Conservation (phyloP, 1,140 invertebrate genomes). For the Drosophila bipectinata region DNA sequence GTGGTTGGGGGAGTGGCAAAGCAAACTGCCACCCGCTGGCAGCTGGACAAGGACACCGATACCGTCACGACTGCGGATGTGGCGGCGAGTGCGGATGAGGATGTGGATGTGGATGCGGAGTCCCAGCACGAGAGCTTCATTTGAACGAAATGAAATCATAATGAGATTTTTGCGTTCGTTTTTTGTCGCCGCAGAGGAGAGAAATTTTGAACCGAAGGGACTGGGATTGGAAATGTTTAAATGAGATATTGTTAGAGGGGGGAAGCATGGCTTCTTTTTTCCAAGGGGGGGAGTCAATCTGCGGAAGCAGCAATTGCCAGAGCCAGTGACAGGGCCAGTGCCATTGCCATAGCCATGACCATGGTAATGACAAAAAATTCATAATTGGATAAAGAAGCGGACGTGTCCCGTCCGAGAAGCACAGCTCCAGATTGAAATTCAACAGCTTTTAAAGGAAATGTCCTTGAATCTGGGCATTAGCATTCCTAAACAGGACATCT, state of each 20-base stretch:
- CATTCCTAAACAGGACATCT: constrained; percentile 6
- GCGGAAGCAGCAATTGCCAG: constrained; percentile 37
- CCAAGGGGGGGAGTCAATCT: constrained; percentile 7
- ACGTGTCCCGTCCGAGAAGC: constrained; percentile 44
- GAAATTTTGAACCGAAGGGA: background rate
- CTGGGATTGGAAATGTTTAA: background rate
- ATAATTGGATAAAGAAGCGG: constrained; percentile 82
- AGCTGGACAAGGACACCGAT: constrained; percentile 43
- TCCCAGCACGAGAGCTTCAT: constrained; percentile 75
- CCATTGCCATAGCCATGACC: constrained; percentile 60
- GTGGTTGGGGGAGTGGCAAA: background rate
- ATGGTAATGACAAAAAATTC: constrained; percentile 79
- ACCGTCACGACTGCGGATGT: constrained; percentile 2
- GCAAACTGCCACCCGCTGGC: constrained; percentile 16
- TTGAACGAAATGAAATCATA: constrained; percentile 83
- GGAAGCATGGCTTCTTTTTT: constrained; percentile 7
- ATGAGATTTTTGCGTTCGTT: constrained; percentile 82
- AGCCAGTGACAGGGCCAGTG: constrained; percentile 58
- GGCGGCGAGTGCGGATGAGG: background rate
- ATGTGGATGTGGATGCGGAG: constrained; percentile 20
- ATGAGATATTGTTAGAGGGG: background rate
- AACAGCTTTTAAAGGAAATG: constrained; percentile 22
- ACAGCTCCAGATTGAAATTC: constrained; percentile 40
- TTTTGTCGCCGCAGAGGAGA: constrained; percentile 54
- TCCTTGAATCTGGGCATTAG: constrained; percentile 1